Percentiles rank a stretch among this genome's conserved stretches.
Evolutionary conservation across 2,797 vertebrate species (phyloP).

Genomic region (Sebastes melanostomus): DNA sequence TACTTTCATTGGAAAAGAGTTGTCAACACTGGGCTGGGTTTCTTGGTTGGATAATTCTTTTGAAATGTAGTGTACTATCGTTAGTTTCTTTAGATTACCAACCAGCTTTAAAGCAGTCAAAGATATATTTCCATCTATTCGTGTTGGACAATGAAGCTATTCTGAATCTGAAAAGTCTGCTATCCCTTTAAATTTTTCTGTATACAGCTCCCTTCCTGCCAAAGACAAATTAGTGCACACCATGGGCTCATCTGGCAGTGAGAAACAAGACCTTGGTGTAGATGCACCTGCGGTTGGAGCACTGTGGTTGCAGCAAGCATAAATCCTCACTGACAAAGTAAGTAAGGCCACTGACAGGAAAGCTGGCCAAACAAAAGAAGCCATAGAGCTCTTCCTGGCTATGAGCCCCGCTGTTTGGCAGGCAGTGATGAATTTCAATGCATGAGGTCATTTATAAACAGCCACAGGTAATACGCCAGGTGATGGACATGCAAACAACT

Average conservation of each 20-base stretch:
- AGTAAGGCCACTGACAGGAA: constrained; percentile 48
- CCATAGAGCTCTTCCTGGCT: constrained; percentile 31
- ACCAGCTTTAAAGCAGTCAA: no score
- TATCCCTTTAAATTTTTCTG: neutral
- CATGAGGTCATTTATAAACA: constrained; percentile 27
- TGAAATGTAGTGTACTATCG: no score
- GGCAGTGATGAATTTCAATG: constrained; percentile 23
- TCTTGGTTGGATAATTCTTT: no score
- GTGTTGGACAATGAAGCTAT: neutral
- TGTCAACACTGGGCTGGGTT: no score
- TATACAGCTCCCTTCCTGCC: neutral
- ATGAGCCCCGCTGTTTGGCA: constrained; percentile 33
- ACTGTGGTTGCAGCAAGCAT: constrained; percentile 28
- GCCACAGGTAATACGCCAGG: constrained; percentile 27
- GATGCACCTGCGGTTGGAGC: constrained; percentile 50
- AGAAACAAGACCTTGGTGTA: constrained; percentile 12
- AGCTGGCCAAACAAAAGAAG: constrained; percentile 45
- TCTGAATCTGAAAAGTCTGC: neutral
- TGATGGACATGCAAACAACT: constrained; percentile 7
- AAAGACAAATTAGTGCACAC: constrained; percentile 9
- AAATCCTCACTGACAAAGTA: constrained; percentile 50
- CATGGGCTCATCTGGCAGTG: neutral
- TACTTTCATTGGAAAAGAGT: no score
- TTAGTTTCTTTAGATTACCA: no score
- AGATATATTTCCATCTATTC: neutral